These are phyloP conservation scores for Sturnira hondurensis DNA, from an alignment of 2,113 vertebrate species.

Conservation along the genomic window DNA sequence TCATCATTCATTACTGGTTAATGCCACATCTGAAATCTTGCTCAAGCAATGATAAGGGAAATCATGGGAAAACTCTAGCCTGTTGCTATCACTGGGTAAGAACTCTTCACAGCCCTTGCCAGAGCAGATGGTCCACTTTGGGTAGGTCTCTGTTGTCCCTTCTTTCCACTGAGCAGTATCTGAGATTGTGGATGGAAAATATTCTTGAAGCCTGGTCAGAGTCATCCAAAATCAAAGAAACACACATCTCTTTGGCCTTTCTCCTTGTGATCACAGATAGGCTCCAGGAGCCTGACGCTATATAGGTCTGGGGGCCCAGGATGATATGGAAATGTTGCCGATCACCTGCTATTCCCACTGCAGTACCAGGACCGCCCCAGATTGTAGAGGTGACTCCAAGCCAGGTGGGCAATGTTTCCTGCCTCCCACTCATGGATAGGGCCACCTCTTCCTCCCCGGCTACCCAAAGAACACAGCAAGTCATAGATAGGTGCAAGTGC, in stretches of 20 bases:
- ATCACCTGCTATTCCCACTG: not conserved
- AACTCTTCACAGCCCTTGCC: not conserved
- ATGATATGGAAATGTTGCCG: not conserved
- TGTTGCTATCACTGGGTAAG: not conserved
- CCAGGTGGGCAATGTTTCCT: not conserved
- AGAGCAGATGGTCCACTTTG: not conserved
- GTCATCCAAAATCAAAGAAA: not conserved
- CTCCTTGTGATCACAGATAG: not conserved
- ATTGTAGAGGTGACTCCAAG: not conserved
- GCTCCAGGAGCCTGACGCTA: not conserved
- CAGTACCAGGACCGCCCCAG: not conserved
- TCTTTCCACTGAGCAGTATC: not conserved
- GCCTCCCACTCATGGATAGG: not conserved
- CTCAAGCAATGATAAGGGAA: not conserved
- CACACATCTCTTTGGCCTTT: not conserved
- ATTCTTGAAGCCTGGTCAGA: not conserved
- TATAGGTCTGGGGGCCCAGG: not conserved
- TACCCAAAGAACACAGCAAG: not conserved
- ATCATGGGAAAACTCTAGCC: not conserved
- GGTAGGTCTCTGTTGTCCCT: not conserved
- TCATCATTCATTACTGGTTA: not conserved
- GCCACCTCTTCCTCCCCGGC: not conserved
- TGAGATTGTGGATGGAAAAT: not conserved
- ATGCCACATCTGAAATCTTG: not conserved
- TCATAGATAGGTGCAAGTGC: not conserved